Evolutionary conservation across 2,888 invertebrate genomes (phyloP).

Genomic region (Mimachlamys varia): DNA sequence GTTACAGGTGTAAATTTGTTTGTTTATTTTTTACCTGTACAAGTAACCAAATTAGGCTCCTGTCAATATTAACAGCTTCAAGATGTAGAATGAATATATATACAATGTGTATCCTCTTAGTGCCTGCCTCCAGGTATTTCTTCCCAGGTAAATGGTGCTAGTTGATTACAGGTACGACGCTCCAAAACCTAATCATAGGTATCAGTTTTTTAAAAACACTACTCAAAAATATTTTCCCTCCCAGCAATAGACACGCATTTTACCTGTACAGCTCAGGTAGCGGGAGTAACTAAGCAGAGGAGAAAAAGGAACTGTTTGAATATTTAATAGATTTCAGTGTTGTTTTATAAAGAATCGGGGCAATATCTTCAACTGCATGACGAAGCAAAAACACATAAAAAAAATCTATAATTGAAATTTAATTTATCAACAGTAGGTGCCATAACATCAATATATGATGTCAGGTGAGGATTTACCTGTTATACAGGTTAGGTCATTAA

Average conservation of each 20-base stretch:
- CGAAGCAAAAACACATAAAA: background rate
- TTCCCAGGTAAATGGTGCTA: constrained; percentile 11
- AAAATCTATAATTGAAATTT: background rate
- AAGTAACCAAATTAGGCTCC: background rate
- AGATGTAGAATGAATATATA: background rate
- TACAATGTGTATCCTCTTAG: background rate
- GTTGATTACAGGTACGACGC: constrained; percentile 24
- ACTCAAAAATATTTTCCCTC: background rate
- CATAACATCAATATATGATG: background rate
- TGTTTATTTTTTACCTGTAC: background rate
- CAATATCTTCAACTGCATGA: background rate
- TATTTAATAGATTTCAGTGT: background rate
- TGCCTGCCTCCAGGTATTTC: background rate
- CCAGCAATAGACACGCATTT: background rate
- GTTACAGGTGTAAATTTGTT: too few species aligned
- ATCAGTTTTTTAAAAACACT: background rate
- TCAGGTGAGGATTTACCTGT: background rate
- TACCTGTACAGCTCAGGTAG: background rate
- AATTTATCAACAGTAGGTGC: background rate
- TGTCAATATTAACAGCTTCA: background rate
- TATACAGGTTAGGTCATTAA: background rate
- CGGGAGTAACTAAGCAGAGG: background rate
- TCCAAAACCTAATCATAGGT: background rate
- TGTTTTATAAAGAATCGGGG: background rate
- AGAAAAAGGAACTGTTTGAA: background rate